A percentile compares a stretch with the other conserved stretches of the same genome.
Conservation (phyloP, 2,888 invertebrate genomes). For the Cristatella mucedo region DNA sequence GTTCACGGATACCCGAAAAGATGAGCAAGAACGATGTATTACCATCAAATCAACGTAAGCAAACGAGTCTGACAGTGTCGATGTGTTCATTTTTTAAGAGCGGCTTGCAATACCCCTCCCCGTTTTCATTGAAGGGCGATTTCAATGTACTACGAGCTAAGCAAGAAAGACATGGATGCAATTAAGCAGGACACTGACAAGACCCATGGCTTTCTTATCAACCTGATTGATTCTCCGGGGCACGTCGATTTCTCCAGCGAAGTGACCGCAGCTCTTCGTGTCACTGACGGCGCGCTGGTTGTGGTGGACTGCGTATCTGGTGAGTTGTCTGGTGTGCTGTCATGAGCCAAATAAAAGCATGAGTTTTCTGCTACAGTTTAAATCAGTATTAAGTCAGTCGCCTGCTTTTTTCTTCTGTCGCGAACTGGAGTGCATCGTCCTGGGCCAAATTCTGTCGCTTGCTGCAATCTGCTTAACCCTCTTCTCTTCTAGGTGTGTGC, state of each 20-base stretch:
- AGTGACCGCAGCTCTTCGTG: constrained; percentile 97
- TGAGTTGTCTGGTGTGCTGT: no score
- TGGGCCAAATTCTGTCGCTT: no score
- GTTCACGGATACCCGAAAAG: constrained; percentile 97
- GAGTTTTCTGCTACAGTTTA: no score
- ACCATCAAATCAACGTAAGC: constrained; percentile 99
- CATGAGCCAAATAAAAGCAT: no score
- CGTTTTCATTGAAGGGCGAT: constrained; percentile 68
- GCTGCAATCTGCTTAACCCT: no score
- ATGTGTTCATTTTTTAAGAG: no score
- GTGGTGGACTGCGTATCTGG: constrained; percentile 99
- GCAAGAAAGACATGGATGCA: constrained; percentile 80
- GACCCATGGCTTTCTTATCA: constrained; percentile 87
- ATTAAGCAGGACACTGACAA: constrained; percentile 51
- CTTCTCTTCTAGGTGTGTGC: constrained; percentile 76
- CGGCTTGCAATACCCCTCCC: no score
- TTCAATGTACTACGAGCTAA: constrained; percentile 95
- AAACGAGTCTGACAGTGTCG: constrained; percentile 3
- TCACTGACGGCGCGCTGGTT: constrained; percentile 97
- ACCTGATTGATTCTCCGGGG: constrained; percentile 97
- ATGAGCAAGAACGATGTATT: constrained; percentile 99
- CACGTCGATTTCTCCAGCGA: constrained; percentile 99
- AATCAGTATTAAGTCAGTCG: no score
- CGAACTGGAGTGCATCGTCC: no score
- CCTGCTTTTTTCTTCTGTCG: no score